Evolutionary conservation across 2,113 vertebrate species (phyloP), one percentile per base, ranked within the genome.

Genomic region (Anolis sagrei): DNA sequence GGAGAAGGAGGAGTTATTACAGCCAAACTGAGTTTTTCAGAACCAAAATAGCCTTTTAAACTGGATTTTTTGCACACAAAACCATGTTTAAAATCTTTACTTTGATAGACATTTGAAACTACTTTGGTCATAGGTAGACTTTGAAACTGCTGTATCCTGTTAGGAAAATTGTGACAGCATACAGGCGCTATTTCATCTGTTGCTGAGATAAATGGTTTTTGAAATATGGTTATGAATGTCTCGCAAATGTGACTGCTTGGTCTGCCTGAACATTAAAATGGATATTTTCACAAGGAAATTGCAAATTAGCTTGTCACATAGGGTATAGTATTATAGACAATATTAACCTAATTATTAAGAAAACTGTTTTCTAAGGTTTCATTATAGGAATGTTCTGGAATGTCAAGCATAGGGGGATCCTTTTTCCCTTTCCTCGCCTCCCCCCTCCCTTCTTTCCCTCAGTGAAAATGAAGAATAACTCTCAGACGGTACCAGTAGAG

Each of bases 11-110:
- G 88, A 90, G 89, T 88, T 39, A 78, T 93, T 91, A 91, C 93
- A 93, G 34, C 70, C 84, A 90, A 93, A 86, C 83, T 88, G 89
- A 83, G 39, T 4, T 89, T 91, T 92, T 92, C 69, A 84, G 87
- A 34, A 48, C 62, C 58, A 74, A 29, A 39, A 85, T 39, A 74
- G 88, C 78, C 82, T 90, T 90, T 54, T 92, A 91, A 39, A 25
- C 76, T 19, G 62, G 73, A 83, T 83, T 91, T 85, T 82, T 89
- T 88, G 89, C 88, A 79, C 88, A 85, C n/a, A 91, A 90, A 87
- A 85, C 69, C 86, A 7, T 29, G 0, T 18, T 83, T 58, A 88
- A 90, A 70, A 88, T 58, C 39, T 74, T 80, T 4, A 27, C 58
- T 75, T 86, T 90, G 78, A 64, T 34, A 49, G 44, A 2, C 73